Conservation (phyloP, 1,140 invertebrate species). For the Lerema accius region DNA sequence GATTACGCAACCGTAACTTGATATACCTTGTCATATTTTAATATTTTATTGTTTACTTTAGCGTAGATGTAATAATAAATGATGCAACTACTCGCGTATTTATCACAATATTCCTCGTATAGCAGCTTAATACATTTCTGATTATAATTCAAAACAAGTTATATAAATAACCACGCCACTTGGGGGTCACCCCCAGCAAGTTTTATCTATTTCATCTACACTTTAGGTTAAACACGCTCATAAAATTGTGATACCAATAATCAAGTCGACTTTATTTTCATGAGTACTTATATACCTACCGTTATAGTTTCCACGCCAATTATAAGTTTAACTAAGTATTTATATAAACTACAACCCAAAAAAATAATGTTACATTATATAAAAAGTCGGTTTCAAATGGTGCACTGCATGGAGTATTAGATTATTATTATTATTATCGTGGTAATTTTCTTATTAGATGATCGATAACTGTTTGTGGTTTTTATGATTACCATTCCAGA, state of each 20-base stretch:
- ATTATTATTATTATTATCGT: too few relatives aligned
- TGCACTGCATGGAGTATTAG: too few relatives aligned
- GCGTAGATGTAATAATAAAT: not conserved
- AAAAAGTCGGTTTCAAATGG: too few relatives aligned
- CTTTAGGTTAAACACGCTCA: conserved; percentile 2
- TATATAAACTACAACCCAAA: too few relatives aligned
- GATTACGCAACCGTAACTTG: too few relatives aligned
- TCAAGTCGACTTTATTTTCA: not conserved
- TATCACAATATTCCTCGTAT: not conserved
- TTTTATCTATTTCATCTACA: not conserved
- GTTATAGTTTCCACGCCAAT: not conserved
- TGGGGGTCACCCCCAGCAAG: not conserved
- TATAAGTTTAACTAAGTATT: too few relatives aligned
- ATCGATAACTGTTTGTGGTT: too few relatives aligned
- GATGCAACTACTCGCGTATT: not conserved
- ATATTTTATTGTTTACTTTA: too few relatives aligned
- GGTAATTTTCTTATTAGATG: too few relatives aligned
- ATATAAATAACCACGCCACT: not conserved
- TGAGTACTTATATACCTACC: not conserved
- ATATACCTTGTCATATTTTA: too few relatives aligned
- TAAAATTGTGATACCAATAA: not conserved
- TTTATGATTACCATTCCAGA: too few relatives aligned
- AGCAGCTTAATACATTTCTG: not conserved
- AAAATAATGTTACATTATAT: too few relatives aligned
- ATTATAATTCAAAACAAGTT: not conserved